Evolutionary conservation across 2,888 invertebrate genomes (phyloP).

Genomic region (Suillia variegata): DNA sequence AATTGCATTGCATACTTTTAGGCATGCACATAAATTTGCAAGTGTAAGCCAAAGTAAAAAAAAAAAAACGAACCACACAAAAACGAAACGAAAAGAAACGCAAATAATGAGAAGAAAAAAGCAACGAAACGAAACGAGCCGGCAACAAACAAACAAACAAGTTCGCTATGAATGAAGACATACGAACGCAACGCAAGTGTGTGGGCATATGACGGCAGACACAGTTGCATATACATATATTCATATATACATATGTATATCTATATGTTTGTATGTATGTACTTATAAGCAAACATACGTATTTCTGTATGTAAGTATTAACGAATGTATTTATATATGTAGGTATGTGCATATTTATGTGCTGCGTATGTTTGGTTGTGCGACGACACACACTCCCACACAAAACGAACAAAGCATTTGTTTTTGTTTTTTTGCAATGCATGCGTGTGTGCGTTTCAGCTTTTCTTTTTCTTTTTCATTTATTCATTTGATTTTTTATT

Average conservation of each 20-base stretch:
- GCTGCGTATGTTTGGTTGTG: too few relatives aligned
- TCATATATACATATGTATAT: background rate
- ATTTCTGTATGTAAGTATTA: background rate
- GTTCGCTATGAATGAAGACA: constrained; percentile 9
- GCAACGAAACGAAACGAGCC: constrained; percentile 3
- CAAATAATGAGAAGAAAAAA: constrained; percentile 8
- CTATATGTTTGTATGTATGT: background rate
- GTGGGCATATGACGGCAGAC: background rate
- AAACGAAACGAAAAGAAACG: background rate
- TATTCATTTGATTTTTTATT: too few relatives aligned
- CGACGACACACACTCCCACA: too few relatives aligned
- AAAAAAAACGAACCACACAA: constrained; percentile 3
- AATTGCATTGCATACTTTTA: constrained; percentile 23
- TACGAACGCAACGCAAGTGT: constrained; percentile 12
- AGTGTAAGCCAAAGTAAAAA: background rate
- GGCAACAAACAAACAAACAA: background rate
- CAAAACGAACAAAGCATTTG: too few relatives aligned
- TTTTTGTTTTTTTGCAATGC: too few relatives aligned
- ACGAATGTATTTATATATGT: too few relatives aligned
- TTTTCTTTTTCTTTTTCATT: too few relatives aligned
- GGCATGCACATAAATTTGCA: constrained; percentile 14
- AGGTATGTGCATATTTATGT: background rate
- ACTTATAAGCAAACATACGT: background rate
- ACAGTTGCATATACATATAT: constrained; percentile 7
- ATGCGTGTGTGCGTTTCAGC: too few relatives aligned